A percentile compares a stretch with the other conserved stretches of the same genome.
These are phyloP conservation scores for Laterallus jamaicensis DNA, from an alignment of 2,113 vertebrate species.

Conservation along the genomic window DNA sequence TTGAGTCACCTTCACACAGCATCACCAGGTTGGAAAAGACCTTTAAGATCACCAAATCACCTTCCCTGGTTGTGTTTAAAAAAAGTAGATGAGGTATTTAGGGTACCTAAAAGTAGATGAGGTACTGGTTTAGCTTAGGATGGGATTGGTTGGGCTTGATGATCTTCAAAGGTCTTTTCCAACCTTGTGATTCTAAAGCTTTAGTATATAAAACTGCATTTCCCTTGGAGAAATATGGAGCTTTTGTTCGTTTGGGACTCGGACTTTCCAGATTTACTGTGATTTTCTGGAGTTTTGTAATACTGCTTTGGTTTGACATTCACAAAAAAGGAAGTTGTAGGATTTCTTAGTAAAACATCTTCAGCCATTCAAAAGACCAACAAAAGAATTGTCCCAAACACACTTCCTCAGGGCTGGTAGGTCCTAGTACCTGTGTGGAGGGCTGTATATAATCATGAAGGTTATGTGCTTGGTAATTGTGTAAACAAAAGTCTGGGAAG, in stretches of 20 bases:
- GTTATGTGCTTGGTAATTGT: accelerated
- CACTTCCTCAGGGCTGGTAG: background rate
- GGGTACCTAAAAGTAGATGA: too few species aligned
- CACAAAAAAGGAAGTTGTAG: too few species aligned
- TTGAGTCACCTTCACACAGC: too few species aligned
- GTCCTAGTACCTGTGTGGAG: accelerated
- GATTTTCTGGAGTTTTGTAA: background rate
- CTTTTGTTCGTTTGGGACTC: background rate
- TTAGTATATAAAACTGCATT: background rate
- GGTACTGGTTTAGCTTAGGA: too few species aligned
- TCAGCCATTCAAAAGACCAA: background rate
- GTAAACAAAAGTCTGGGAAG: background rate
- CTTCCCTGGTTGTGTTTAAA: too few species aligned
- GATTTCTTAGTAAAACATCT: background rate
- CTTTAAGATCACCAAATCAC: too few species aligned
- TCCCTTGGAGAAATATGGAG: background rate
- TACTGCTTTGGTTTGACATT: background rate
- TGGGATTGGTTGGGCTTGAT: too few species aligned
- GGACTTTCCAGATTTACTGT: background rate
- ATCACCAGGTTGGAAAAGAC: too few species aligned
- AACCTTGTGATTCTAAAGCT: background rate
- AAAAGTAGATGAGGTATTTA: too few species aligned
- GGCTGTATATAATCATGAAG: accelerated
- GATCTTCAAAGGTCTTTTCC: too few species aligned
- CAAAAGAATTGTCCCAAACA: background rate